Evolutionary conservation across 2,888 invertebrate species (phyloP).

Genomic region (Muschampia plurimacula): DNA sequence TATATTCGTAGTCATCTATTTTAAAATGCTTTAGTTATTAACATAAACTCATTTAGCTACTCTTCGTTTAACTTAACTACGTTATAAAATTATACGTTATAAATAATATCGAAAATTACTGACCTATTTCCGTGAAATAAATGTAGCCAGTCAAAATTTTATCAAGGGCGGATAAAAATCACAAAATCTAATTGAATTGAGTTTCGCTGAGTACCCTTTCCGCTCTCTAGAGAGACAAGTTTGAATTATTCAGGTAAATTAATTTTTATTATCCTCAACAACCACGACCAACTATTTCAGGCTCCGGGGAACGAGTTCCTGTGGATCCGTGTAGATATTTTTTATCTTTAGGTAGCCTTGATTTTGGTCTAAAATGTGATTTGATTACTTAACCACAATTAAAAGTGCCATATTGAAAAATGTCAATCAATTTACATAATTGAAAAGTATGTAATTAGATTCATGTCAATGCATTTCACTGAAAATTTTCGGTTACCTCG

Average conservation of each 20-base stretch:
- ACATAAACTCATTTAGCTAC: too few species aligned
- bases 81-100: too few species aligned
- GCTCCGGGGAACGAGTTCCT: conserved; percentile 1
- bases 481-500: too few species aligned
- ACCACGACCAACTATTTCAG: conserved; percentile 28
- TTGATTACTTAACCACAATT: too few species aligned
- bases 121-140: neutral
- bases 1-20: too few species aligned
- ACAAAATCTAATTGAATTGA: conserved; percentile 65
- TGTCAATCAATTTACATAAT: too few species aligned
- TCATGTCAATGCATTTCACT: too few species aligned
- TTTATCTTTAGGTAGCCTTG: neutral
- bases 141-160: conserved; percentile 43
- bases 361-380: too few species aligned
- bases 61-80: too few species aligned
- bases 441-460: too few species aligned
- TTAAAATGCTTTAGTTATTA: too few species aligned
- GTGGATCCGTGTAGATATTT: neutral
- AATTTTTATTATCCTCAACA: conserved; percentile 39
- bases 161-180: conserved; percentile 50
- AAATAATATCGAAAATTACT: neutral
- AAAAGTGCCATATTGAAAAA: too few species aligned
- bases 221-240: conserved; percentile 45
- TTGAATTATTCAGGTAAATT: conserved; percentile 35
- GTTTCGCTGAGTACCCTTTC: conserved; percentile 49